phyloP scores from a whole-genome alignment of 2,113 vertebrate species.

The pig (Sus scrofa) region DNA sequence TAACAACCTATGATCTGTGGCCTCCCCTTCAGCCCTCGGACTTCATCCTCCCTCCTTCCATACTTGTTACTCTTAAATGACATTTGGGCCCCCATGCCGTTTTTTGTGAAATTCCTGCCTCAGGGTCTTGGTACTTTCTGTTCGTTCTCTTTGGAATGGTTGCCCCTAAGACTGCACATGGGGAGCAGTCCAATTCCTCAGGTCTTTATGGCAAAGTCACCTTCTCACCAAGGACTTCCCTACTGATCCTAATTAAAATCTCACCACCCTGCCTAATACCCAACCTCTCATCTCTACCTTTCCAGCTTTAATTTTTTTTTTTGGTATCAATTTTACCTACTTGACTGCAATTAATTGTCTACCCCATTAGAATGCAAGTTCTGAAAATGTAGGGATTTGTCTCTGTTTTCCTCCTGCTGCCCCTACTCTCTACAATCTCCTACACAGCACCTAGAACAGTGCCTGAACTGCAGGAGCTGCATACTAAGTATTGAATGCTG shows the following conservation, averaged over 20 bases:
- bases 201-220: background rate
- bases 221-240: background rate
- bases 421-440: no score
- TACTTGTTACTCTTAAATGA: background rate
- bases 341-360: slow-evolving; percentile 22
- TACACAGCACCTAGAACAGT: background rate
- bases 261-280: background rate
- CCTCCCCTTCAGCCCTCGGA: background rate
- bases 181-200: background rate
- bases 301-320: background rate
- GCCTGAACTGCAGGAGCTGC: background rate
- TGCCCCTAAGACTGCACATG: background rate
- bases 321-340: background rate
- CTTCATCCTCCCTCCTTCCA: background rate
- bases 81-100: background rate
- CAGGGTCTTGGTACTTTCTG: background rate
- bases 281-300: background rate
- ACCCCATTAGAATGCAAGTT: background rate
- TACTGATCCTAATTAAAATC: background rate
- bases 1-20: background rate
- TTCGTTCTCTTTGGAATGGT: background rate
- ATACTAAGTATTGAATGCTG: background rate
- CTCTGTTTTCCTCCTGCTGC: background rate
- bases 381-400: background rate
- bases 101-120: background rate